Evolutionary conservation across 1,140 invertebrate species (phyloP).

Genomic region (Drosophila ogumai): DNA sequence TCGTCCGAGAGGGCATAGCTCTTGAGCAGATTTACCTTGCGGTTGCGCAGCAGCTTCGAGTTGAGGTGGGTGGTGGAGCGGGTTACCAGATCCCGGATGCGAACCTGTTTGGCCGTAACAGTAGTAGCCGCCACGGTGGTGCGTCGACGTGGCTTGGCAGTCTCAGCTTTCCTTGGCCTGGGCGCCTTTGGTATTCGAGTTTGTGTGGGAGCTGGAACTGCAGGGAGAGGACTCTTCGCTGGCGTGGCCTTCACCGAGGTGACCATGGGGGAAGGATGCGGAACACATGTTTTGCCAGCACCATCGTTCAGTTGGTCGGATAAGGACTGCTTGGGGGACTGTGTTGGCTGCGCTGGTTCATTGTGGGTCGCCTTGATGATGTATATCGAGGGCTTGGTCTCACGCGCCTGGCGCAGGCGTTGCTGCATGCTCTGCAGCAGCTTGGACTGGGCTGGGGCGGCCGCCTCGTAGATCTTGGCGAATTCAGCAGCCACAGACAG

Average conservation of each 20-base stretch:
- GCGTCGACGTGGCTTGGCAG: slow-evolving; percentile 30
- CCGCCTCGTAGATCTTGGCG: slow-evolving; percentile 58
- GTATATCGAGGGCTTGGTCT: slow-evolving; percentile 74
- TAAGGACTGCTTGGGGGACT: neutral
- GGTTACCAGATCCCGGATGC: slow-evolving; percentile 59
- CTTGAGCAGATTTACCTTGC: slow-evolving; percentile 66
- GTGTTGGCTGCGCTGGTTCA: neutral
- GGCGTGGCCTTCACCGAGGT: neutral
- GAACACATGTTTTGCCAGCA: neutral
- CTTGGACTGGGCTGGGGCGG: slow-evolving; percentile 48
- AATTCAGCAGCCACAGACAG: slow-evolving; percentile 48
- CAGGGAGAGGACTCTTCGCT: neutral
- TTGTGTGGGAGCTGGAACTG: neutral
- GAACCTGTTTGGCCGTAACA: neutral
- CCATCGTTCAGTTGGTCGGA: neutral
- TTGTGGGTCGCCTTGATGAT: slow-evolving; percentile 69
- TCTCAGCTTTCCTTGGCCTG: neutral
- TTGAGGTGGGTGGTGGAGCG: slow-evolving; percentile 68
- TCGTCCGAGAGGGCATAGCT: slow-evolving; percentile 60
- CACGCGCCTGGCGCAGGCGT: slow-evolving; percentile 68
- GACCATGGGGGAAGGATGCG: slow-evolving; percentile 14
- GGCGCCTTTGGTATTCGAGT: neutral
- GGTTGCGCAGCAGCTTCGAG: slow-evolving; percentile 68
- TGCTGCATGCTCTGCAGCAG: slow-evolving; percentile 63
- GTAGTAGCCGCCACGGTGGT: slow-evolving; percentile 25